Base-by-base conservation (phyloP, 2,888 invertebrate genomes). In the Pachydiplax longipennis region DNA sequence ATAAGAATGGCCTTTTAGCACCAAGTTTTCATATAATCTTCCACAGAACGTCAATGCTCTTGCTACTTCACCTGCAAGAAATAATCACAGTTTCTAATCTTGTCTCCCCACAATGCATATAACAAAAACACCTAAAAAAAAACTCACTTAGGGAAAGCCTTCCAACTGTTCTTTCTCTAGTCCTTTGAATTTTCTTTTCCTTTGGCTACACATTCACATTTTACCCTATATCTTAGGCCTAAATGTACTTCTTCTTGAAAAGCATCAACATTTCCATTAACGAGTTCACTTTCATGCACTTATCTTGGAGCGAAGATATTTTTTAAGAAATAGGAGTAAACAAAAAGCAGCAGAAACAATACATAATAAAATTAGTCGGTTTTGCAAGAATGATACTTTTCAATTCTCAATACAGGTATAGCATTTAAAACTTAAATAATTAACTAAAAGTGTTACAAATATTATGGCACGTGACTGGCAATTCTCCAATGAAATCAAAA, bases 1-100 rank as follows among this genome's bases (percentile, higher is more conserved):
- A 87, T 87, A 87, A 87, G 87, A 87, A 87, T 87, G 87, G 87
- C 87, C 87, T 87, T 87, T 61, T 87, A 87, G 87, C 87, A 87
- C 87, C 87, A 87, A 87, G 87, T 87, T 87, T 87, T 87, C 87
- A 61, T 61, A 61, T 31, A 61, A 87, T 87, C 61, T 61, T 87
- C 87, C 87, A 87, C 37, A 61, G 35, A 87, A 87, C 87, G 87
- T 87, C 87, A 87, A 87, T 87, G 61, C 83, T 83, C 83, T 53
- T 83, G 83, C 87, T 87, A 61, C 61, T 61, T 87, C 87, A 61
- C 87, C 87, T 87, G 87, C 87, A 87, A 87, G 87, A 87, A 87
- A 87, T 61, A 87, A 87, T 87, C 87, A 87, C 87, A 87, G 87
- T 87, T 87, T 87, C 87, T 87, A 87, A 83, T 61, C 87, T 65